A percentile compares a stretch with the other conserved stretches of the same genome.
phyloP scores from a whole-genome alignment of 2,888 invertebrate genomes.

The Hofmannophila pseudospretella region DNA sequence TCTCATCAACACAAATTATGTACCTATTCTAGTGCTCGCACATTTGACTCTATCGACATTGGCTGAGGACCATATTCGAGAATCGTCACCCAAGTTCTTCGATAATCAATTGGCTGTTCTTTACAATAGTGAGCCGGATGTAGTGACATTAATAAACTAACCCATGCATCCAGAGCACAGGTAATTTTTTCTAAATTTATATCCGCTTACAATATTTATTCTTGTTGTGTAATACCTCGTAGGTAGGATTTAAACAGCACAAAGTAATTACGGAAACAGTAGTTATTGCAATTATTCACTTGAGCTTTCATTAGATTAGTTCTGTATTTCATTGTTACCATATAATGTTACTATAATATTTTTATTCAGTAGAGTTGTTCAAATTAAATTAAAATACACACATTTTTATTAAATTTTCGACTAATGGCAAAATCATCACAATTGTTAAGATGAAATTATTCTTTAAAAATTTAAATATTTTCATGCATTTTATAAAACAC shows the following conservation, averaged over 20 bases:
- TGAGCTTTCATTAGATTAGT: slow-evolving; percentile 47
- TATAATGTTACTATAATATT: slow-evolving; percentile 32
- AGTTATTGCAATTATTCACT: slow-evolving; percentile 35
- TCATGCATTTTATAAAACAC: slow-evolving; percentile 44
- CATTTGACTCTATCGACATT: too few relatives aligned
- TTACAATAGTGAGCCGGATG: slow-evolving; percentile 14
- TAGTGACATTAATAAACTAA: slow-evolving; percentile 28
- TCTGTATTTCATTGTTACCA: slow-evolving; percentile 16
- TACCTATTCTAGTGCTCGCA: too few relatives aligned
- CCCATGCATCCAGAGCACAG: slow-evolving; percentile 53
- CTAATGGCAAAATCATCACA: slow-evolving; percentile 75
- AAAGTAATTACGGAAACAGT: slow-evolving; percentile 19
- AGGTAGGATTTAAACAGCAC: slow-evolving; percentile 23
- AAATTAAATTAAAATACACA: slow-evolving; percentile 24
- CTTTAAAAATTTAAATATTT: slow-evolving; percentile 32
- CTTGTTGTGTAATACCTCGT: slow-evolving; percentile 18
- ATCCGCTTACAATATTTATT: slow-evolving; percentile 26
- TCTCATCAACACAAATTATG: too few relatives aligned
- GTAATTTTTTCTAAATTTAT: slow-evolving; percentile 44
- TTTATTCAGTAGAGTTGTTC: slow-evolving; percentile 39
- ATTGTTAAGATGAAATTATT: slow-evolving; percentile 65
- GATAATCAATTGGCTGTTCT: slow-evolving; percentile 18
- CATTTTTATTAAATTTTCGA: slow-evolving; percentile 51
- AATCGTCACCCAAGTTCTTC: slow-evolving; percentile 1
- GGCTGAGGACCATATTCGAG: neutral